Evolutionary conservation across 2,797 vertebrate genomes (phyloP), one percentile per base, ranked within the genome.

Genomic region (Florisuga fusca): DNA sequence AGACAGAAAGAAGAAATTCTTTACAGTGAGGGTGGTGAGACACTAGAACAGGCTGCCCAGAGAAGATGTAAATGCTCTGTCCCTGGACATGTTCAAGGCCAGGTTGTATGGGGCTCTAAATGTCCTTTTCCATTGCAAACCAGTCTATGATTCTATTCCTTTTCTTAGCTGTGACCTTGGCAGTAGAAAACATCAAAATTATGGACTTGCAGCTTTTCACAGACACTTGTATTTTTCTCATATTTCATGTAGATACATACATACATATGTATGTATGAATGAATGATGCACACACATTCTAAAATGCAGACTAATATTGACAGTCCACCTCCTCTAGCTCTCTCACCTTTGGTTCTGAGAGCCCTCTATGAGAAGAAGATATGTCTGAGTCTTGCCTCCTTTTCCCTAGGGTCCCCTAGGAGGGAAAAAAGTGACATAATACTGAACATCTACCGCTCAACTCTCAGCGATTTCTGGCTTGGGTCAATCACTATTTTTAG

Each of bases 1-100:
- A 16, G 50, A 4, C 12, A 6, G 26, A 21, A 54, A 15, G 10
- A 62, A 46, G 46, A 46, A 46, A 27, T 31, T 62, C 22, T 22
- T 69, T 1, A 4, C 23, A 2, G 1, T 23, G 43, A 48, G 23
- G 7, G 9, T 17, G 4, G 21, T 21, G 21, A 82, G 26, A 1
- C 22, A 7, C 7, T 58, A 48, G 43, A 8, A 25, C 8, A 20
- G 15, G 11, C 5, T 50, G 14, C 13, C 59, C 38, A 68, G 50
- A 7, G 26, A 68, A 43, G 10, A 1, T 29, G 36, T 4, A 1
- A 15, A 7, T 69, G 12, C 3, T 3, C 2, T 12, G 5, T 26
- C 50, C 29, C 25, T 73, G 23, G 7, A 19, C 41, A 12, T 6
- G 7, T 43, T 77, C 23, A 68, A 34, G 25, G 36, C 6, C 21